Percentiles rank a stretch among this genome's conserved stretches.
These are phyloP conservation scores for Sinotaia quadrata DNA, from an alignment of 2,888 invertebrate species.

Conservation along the genomic window DNA sequence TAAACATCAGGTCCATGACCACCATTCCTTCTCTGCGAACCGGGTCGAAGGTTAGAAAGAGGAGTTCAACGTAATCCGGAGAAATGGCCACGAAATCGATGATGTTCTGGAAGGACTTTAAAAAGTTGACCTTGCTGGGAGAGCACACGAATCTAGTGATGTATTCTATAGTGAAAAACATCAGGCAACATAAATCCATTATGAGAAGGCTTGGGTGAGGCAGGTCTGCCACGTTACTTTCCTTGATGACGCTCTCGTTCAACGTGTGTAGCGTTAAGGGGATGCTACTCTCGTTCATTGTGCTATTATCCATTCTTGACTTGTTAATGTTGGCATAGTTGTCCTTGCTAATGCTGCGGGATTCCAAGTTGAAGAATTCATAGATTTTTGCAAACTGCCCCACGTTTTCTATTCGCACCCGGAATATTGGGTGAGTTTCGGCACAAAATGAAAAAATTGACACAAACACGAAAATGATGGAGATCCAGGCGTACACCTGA, in stretches of 20 bases:
- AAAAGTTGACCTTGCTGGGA: constrained; percentile 62
- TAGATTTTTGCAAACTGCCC: constrained; percentile 35
- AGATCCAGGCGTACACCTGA: constrained; percentile 66
- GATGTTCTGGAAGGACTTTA: constrained; percentile 63
- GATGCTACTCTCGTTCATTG: neutral
- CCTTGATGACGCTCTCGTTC: neutral
- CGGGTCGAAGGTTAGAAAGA: constrained; percentile 55
- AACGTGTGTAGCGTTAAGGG: neutral
- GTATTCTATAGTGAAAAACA: constrained; percentile 67
- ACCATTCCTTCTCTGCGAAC: constrained; percentile 46
- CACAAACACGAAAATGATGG: constrained; percentile 64
- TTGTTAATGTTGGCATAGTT: neutral
- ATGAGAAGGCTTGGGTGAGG: constrained; percentile 61
- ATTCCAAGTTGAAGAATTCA: constrained; percentile 40
- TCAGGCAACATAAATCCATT: constrained; percentile 63
- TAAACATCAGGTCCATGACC: constrained; percentile 65
- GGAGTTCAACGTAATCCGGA: constrained; percentile 65
- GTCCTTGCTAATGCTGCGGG: constrained; percentile 15
- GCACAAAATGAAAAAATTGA: constrained; percentile 68
- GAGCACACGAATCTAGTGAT: constrained; percentile 62
- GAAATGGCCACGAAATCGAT: constrained; percentile 66
- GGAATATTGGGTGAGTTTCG: constrained; percentile 63
- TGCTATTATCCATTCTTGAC: neutral
- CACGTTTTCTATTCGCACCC: constrained; percentile 40
- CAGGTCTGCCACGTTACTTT: constrained; percentile 35